Base-by-base conservation (phyloP, 2,888 invertebrate species). In the Eilema sororculum region DNA sequence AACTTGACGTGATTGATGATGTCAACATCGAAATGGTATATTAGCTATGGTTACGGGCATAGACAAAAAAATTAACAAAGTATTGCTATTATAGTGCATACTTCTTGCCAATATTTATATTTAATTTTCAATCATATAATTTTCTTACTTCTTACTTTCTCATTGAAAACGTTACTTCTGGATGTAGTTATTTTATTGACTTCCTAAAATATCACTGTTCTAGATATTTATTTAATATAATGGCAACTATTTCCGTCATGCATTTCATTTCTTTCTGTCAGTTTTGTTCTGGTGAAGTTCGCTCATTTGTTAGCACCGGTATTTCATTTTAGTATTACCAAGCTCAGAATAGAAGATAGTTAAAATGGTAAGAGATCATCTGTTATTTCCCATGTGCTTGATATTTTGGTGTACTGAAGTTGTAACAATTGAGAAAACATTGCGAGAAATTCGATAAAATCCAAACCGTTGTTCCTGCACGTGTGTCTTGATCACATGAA, bases 381-480 rank as follows among this genome's bases (percentile, higher is more conserved):
- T 61, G 56, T 71, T 72, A 77, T 80, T 77, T 75, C 13, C 58
- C 24, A 33, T 37, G 24, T 24, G 59, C 25, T 13, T 13, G 62
- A 65, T 30, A 56, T 30, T 73, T 73, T 63, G 16, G 28, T 68
- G 46, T 65, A 69, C 10, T 52, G 57, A 8, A 65, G n/a, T 60
- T 24, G 37, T 10, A 9, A 20, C 65, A 67, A 67, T 10, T 4
- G 57, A 9, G 0, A n/a, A 60, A 52, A 74, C 70, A 62, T 79
- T 20, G 28, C 57, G 58, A 60, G 72, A 67, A 69, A 76, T 76
- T 75, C 64, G 72, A 52, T 22, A 79, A 74, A 80, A 68, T 82
- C 65, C 62, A 68, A 87, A 83, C 91, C 82, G 90, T 81, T 90
- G 90, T 82, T 77, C 73, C 61, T 77, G 87, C 92, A 92, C 92